Base-by-base conservation (phyloP, 1,140 invertebrate genomes). In the Portunus trituberculatus region DNA sequence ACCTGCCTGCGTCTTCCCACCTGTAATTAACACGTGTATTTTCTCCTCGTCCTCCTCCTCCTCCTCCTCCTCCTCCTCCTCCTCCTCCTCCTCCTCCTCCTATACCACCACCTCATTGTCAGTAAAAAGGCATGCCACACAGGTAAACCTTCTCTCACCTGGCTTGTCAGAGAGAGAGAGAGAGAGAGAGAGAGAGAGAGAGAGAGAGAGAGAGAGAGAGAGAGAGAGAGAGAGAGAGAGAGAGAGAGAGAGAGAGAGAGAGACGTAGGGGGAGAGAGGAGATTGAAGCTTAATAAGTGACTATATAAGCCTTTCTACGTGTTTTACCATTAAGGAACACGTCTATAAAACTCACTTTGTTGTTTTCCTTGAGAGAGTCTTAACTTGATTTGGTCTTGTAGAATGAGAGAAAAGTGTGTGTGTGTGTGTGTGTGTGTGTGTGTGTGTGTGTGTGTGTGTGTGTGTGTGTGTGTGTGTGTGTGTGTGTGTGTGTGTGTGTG, bases 171-270 rank as follows among this genome's bases (percentile, higher is more conserved):
- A 76, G 67, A 76, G 67, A 76, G 67, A 76, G 20, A 76, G 67
- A 76, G 67, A 76, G 67, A 76, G 67, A 76, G 67, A 76, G 67
- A 76, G 67, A 76, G 67, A 76, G 67, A 76, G 67, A 76, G 67
- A 76, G 67, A 76, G 67, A 76, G 67, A 76, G 67, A 76, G 67
- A 76, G 67, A 76, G 67, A 76, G 67, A 76, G 67, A 76, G 67
- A 76, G 67, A 76, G 67, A 76, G 67, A 76, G 67, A 76, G 67
- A 76, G 52, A 59, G 52, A 59, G 52, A 59, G 52, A 59, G 52
- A 59, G 52, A 59, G 52, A 59, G 52, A 59, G 52, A 59, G 52
- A 59, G 52, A 59, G 52, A 59, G 52, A 59, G 10, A 14, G 52
- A 39, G 39, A 39, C 1, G 6, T 39, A 39, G 39, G 6, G 39